Conservation (phyloP, 2,113 vertebrate genomes). For the Catagonus wagneri region DNA sequence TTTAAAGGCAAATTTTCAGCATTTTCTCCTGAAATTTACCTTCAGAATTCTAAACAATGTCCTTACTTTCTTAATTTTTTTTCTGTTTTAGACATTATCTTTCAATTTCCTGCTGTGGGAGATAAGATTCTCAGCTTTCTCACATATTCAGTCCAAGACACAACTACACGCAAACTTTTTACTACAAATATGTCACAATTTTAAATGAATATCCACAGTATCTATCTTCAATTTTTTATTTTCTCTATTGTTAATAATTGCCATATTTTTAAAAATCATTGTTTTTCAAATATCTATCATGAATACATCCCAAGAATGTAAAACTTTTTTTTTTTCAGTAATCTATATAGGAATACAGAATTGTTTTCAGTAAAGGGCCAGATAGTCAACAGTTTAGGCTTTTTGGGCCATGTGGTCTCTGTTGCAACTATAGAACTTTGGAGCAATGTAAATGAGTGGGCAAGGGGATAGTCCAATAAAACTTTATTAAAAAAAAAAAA, state of each 20-base stretch:
- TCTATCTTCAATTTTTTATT: neutral
- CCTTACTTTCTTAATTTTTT: neutral
- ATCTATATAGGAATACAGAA: neutral
- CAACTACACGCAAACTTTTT: neutral
- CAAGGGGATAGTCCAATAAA: neutral
- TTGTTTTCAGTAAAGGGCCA: neutral
- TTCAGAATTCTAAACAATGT: neutral
- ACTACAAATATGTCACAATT: neutral
- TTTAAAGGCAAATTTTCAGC: neutral
- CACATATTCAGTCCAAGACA: neutral
- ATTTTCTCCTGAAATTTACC: conserved; percentile 24
- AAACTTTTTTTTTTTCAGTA: neutral
- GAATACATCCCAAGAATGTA: neutral
- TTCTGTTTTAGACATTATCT: neutral
- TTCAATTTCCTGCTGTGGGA: neutral
- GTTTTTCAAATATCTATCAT: neutral
- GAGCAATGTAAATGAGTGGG: neutral
- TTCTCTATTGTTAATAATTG: neutral
- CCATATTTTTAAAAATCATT: neutral
- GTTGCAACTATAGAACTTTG: neutral
- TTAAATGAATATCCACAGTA: neutral
- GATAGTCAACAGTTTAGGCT: neutral
- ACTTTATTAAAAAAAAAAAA: neutral
- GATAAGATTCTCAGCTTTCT: neutral
- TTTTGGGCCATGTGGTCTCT: neutral